Base-by-base conservation (phyloP, 2,888 invertebrate genomes). In the Blastobasis adustella region DNA sequence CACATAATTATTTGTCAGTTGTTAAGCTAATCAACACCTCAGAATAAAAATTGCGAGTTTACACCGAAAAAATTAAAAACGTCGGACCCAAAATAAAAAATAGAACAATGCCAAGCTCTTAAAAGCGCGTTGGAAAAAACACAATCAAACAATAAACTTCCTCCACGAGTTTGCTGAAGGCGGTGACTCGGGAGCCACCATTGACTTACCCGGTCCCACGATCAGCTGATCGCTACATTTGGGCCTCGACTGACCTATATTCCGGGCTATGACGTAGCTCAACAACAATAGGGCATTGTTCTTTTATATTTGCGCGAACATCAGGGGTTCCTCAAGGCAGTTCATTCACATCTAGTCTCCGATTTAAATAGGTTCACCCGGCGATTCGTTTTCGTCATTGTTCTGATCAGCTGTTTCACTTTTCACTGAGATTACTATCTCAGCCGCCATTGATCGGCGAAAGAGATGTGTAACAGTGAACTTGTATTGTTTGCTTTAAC, bases 221-320 rank as follows among this genome's bases (percentile, higher is more conserved):
- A 79, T 73, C 88, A 87, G 85, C 86, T 86, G 87, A 76, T 71
- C 66, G 68, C 72, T 71, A 75, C 81, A 81, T 86, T 88, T 82
- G 78, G 87, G 83, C 76, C 73, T 72, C 71, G 58, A 61, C 73
- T 82, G 87, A 87, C 87, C 87, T 78, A 88, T 88, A 88, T 88
- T 79, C 78, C 76, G 69, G 69, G 65, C 73, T 79, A 79, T 87
- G 87, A 88, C 88, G 88, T 85, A 71, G 71, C 63, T 65, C 73
- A 72, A 78, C 79, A 81, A 87, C 88, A 87, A 87, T 87, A 84
- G 83, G 79, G 82, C 76, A 88, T 88, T 88, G 87, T 88, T 86
- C 84, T 82, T 82, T 83, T 83, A 84, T 80, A 82, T 86, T 86
- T 79, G 84, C 84, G 76, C 75, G 73, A 76, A 71, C 77, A 77